These are phyloP conservation scores for Melierax canorus DNA, from an alignment of 2,113 vertebrate species.

Conservation along the genomic window DNA sequence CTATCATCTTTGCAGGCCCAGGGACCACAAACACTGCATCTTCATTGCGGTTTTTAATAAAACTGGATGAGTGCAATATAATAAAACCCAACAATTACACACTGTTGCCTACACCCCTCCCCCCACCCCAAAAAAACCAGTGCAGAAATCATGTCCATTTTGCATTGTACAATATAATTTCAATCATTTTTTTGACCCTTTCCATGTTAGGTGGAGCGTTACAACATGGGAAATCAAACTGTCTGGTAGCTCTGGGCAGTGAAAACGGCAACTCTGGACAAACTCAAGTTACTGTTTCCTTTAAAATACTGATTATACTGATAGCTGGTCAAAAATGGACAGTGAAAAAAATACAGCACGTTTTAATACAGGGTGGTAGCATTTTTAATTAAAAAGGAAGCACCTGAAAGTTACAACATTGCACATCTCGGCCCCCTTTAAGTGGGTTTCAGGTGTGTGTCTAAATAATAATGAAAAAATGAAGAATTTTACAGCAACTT, in stretches of 20 bases:
- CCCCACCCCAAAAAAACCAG: rapidly evolving
- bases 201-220: neutral
- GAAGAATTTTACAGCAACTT: neutral
- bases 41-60: neutral
- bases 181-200: neutral
- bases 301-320: neutral
- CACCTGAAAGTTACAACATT: neutral
- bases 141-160: neutral
- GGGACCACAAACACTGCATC: neutral
- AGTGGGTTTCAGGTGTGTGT: neutral
- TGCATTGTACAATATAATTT: neutral
- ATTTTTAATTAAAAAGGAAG: neutral
- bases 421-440: neutral
- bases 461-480: neutral
- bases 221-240: neutral
- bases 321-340: neutral
- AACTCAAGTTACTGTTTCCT: neutral
- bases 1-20: neutral
- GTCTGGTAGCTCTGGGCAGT: neutral
- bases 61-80: neutral
- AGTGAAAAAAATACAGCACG: neutral
- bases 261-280: neutral
- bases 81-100: neutral
- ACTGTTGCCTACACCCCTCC: neutral
- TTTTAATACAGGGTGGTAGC: neutral